Conservation (phyloP, 1,140 invertebrate species). For the Drosophila melanica region DNA sequence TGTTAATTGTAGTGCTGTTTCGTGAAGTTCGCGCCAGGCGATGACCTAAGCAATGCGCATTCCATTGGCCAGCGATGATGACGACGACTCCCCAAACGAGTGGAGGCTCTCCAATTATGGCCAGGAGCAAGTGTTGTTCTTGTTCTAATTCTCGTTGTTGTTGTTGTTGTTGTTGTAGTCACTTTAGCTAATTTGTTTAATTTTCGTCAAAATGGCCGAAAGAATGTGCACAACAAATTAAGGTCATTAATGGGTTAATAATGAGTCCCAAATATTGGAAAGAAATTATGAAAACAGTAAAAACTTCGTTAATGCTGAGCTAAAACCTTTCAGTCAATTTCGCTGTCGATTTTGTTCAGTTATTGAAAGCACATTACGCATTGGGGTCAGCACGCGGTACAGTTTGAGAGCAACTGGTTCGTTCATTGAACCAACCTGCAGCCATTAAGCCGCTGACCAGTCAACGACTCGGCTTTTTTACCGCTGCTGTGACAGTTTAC, state of each 20-base stretch:
- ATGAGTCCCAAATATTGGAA: conserved; percentile 18
- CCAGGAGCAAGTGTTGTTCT: conserved; percentile 30
- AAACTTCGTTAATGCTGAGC: conserved; percentile 19
- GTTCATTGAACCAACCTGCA: conserved; percentile 27
- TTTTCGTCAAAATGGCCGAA: conserved; percentile 25
- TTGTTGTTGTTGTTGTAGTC: conserved; percentile 16
- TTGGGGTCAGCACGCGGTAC: conserved; percentile 24
- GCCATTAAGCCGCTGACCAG: conserved; percentile 24
- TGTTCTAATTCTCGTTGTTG: conserved; percentile 2
- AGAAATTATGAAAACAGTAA: not conserved
- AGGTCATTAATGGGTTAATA: conserved; percentile 45
- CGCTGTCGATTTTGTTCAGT: not conserved
- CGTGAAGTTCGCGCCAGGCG: conserved; percentile 21
- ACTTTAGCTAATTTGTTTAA: conserved; percentile 43
- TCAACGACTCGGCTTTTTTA: conserved; percentile 26
- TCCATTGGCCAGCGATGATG: conserved; percentile 11
- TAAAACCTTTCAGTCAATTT: conserved; percentile 10
- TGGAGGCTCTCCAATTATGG: conserved; percentile 24
- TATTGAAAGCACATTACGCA: conserved; percentile 36
- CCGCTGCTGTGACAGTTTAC: conserved; percentile 38
- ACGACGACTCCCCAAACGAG: conserved; percentile 9
- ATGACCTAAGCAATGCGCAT: conserved; percentile 36
- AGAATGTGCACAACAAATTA: conserved; percentile 27
- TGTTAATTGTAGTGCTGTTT: conserved; percentile 29
- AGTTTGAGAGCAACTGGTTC: conserved; percentile 21